These are phyloP conservation scores for Megaceryle maxima DNA, from an alignment of 2,113 vertebrate species.

Conservation along the genomic window DNA sequence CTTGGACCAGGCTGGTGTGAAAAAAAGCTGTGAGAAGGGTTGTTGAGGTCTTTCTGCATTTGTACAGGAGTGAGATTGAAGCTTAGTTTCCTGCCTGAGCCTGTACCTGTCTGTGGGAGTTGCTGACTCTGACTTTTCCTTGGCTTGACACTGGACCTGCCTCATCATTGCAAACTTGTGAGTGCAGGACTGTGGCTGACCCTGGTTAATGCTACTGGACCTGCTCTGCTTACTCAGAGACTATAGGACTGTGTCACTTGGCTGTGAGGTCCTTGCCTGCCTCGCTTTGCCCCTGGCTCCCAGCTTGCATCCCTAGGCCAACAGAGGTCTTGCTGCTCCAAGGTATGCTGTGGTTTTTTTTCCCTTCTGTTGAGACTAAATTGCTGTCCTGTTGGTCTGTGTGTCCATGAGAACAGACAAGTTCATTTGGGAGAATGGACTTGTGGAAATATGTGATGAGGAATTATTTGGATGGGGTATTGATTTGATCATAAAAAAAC, in stretches of 20 bases:
- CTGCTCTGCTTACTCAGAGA: background rate
- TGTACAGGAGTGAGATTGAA: background rate
- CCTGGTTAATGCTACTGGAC: background rate
- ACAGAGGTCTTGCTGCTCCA: background rate
- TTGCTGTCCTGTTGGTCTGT: background rate
- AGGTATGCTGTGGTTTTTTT: background rate
- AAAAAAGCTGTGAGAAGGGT: background rate
- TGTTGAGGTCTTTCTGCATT: background rate
- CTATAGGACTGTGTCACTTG: background rate
- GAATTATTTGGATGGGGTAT: background rate
- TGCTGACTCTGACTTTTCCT: background rate
- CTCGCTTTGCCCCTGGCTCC: background rate
- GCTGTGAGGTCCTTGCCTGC: background rate
- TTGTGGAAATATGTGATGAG: background rate
- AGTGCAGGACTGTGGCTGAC: background rate
- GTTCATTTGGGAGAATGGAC: background rate
- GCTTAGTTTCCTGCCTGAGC: background rate
- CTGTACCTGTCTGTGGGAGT: background rate
- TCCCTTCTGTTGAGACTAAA: background rate
- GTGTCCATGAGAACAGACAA: background rate
- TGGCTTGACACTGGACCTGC: background rate
- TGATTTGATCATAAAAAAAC: background rate
- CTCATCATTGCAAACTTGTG: background rate
- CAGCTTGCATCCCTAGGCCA: accelerated
- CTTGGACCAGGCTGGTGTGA: background rate